These are phyloP conservation scores for Polyergus mexicanus DNA, from an alignment of 1,140 invertebrate species.

Conservation along the genomic window DNA sequence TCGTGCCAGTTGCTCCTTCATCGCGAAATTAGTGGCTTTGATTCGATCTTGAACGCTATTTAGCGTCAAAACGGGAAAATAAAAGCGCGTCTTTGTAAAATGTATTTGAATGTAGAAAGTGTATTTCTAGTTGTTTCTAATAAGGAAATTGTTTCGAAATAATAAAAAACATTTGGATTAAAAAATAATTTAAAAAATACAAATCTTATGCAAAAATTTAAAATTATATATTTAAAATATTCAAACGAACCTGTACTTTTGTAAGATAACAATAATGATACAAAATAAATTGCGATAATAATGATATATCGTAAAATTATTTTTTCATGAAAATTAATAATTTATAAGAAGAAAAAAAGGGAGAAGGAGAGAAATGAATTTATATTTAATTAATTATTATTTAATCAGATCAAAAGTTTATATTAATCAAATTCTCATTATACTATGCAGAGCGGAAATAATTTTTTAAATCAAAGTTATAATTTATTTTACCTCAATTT, in stretches of 20 bases:
- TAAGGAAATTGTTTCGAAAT: neutral
- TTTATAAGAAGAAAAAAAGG: neutral
- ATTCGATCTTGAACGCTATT: neutral
- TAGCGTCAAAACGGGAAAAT: slow-evolving; percentile 1
- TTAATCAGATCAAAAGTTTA: neutral
- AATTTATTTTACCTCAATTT: neutral
- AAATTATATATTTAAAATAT: neutral
- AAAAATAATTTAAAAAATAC: neutral
- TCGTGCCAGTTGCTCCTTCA: slow-evolving; percentile 24
- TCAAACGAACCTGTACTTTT: neutral
- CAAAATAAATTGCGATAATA: neutral
- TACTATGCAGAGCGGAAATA: neutral
- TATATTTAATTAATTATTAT: neutral
- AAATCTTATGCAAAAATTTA: neutral
- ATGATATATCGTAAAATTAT: neutral
- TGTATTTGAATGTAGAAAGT: neutral
- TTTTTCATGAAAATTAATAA: neutral
- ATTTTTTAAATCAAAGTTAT: neutral
- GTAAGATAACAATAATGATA: neutral
- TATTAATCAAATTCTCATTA: neutral
- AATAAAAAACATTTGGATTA: neutral
- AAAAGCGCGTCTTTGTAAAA: neutral
- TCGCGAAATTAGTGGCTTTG: slow-evolving; percentile 24
- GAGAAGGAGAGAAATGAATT: too few species aligned
- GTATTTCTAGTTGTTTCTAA: neutral